phyloP scores from a whole-genome alignment of 2,113 vertebrate species.

The Mungos mungo region DNA sequence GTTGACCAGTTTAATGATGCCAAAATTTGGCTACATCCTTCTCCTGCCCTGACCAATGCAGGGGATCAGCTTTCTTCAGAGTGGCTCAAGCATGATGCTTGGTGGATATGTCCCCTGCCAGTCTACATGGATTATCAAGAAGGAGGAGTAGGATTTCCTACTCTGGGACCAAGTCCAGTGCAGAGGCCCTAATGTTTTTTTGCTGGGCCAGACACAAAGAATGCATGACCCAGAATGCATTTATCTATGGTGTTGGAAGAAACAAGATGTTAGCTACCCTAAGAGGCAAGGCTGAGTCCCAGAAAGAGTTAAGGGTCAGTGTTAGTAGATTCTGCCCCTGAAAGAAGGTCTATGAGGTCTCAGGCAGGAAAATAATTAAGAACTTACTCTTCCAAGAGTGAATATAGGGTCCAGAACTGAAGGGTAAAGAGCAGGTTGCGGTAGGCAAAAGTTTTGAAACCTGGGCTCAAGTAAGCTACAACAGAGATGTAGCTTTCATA shows the following conservation, averaged over 20 bases:
- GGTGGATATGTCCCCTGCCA: background rate
- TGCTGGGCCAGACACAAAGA: background rate
- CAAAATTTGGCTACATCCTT: slow-evolving; percentile 48
- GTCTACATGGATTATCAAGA: background rate
- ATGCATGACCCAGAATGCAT: background rate
- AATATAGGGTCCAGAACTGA: background rate
- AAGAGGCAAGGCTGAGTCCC: background rate
- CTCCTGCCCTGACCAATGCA: slow-evolving; percentile 39
- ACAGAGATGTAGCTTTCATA: background rate
- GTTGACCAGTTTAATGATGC: slow-evolving; percentile 73
- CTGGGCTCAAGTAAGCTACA: background rate
- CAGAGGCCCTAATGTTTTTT: slow-evolving; percentile 34
- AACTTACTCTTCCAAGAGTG: background rate
- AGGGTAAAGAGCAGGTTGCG: background rate
- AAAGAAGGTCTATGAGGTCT: background rate
- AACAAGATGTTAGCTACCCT: background rate
- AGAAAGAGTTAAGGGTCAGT: background rate
- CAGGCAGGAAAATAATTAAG: background rate
- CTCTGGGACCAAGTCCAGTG: background rate
- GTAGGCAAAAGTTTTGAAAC: background rate
- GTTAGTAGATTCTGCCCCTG: background rate
- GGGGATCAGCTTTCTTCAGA: background rate
- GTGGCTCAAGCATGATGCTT: background rate
- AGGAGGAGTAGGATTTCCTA: background rate
- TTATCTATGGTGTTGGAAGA: background rate